Conservation (phyloP, 2,113 vertebrate genomes). For the Polypterus bichir region DNA sequence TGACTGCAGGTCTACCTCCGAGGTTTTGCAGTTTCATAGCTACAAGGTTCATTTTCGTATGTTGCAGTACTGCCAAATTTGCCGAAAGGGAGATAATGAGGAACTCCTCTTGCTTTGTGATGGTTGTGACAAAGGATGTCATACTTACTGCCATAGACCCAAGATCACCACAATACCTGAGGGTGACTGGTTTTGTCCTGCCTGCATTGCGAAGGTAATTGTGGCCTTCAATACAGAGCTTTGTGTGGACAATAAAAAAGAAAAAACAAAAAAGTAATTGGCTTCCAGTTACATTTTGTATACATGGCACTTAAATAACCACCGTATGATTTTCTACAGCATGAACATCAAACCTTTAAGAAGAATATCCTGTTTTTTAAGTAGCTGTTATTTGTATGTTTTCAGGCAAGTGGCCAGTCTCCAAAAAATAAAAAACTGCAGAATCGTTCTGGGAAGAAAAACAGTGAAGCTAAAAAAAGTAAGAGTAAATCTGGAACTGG, state of each 20-base stretch:
- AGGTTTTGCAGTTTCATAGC: background rate
- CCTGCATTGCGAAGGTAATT: conserved; percentile 92
- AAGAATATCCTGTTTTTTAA: too few species aligned
- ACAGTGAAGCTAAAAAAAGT: conserved; percentile 67
- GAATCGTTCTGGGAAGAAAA: conserved; percentile 66
- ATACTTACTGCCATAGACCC: conserved; percentile 95
- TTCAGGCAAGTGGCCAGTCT: conserved; percentile 82
- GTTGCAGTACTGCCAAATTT: conserved; percentile 93
- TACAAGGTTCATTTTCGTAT: conserved; percentile 20
- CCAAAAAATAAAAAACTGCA: conserved; percentile 74
- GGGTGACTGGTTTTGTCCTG: conserved; percentile 96
- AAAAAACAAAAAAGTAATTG: conserved; percentile 1
- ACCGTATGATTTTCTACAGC: too few species aligned
- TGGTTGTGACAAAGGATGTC: conserved; percentile 95
- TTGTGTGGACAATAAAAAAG: background rate
- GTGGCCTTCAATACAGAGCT: background rate
- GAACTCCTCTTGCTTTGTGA: conserved; percentile 93
- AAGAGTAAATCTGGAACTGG: conserved; percentile 60
- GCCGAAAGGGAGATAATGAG: conserved; percentile 93
- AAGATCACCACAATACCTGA: conserved; percentile 92
- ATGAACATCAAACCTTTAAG: too few species aligned
- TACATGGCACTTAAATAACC: too few species aligned
- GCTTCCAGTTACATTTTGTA: background rate
- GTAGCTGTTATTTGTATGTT: background rate
- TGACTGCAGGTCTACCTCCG: conserved; percentile 6